These are phyloP conservation scores for Cotesia congregata DNA, from an alignment of 2,888 invertebrate genomes.

Conservation along the genomic window DNA sequence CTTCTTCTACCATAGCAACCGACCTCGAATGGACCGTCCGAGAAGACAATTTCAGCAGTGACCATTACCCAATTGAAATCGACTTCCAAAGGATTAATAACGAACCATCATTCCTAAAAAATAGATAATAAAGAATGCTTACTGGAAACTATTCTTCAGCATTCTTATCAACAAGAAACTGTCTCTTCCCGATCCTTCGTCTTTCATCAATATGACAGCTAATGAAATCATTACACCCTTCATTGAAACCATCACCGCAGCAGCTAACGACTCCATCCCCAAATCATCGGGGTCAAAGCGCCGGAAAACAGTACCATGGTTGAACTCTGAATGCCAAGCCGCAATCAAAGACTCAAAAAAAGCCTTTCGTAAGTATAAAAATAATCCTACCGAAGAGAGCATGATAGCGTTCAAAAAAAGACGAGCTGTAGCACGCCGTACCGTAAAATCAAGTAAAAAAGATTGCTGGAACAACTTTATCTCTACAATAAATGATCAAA, in stretches of 20 bases:
- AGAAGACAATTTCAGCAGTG: neutral
- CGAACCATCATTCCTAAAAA: neutral
- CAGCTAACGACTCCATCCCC: constrained; percentile 1
- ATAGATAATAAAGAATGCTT: neutral
- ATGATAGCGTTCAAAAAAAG: neutral
- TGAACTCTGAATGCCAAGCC: neutral
- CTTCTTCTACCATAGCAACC: neutral
- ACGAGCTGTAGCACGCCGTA: neutral
- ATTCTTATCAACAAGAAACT: neutral
- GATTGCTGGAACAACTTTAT: no score
- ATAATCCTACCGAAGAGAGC: neutral
- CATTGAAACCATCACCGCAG: neutral
- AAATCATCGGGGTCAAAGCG: neutral
- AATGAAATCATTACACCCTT: neutral
- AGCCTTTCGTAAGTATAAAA: neutral
- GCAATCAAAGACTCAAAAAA: neutral
- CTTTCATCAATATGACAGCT: neutral
- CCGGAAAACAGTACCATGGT: neutral
- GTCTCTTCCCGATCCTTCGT: neutral
- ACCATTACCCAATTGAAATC: neutral
- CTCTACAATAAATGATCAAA: neutral
- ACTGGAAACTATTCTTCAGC: neutral
- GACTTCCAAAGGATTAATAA: neutral
- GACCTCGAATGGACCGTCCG: neutral
- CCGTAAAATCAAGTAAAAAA: no score